Evolutionary conservation across 2,113 vertebrate genomes (phyloP), one percentile per base, ranked within the genome.

Genomic region (Perca flavescens): DNA sequence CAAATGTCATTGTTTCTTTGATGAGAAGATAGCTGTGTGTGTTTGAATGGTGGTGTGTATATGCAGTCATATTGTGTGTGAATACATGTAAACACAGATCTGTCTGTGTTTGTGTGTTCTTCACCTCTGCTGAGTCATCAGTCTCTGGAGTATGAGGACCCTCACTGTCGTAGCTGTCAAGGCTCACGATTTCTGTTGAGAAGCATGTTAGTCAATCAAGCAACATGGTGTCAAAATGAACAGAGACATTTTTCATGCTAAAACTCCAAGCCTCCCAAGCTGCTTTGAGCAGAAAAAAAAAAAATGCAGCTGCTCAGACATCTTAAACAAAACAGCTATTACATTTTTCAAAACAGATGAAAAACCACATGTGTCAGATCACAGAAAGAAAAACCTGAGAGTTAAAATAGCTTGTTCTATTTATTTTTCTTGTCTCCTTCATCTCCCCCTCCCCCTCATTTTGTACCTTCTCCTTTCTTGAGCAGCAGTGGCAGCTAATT

Each of bases 101-200:
- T 21, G 28, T 68, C 25, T 54, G 60, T n/a, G 34, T 40, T 58
- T 73, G 11, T 54, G 31, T 43, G 40, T n/a, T 65, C 25, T 1
- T 92, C 84, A 98, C 97, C 96, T 98, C 97, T 0, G 95, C 92
- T 2, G 96, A 95, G 80, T 98, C 97, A 3, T 97, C 97, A 0
- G 96, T 96, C 92, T 99, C 97, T 0, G 97, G 97, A 0, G 97
- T 97, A 73, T 97, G 96, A 34, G 96, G 96, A 73, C 96, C 97
- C 4, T 96, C 96, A 0, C 96, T 97, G 92, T 98, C 96, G 3
- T 96, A 97, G 81, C 96, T 97, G 85, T 99, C 97, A 53, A 96
- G 91, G n/a, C 95, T 96, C 53, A 95, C 96, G 80, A 98, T 96
- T 6, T 99, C 97, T 99, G 93, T 13, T 54, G 25, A 67, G 69